phyloP scores from a whole-genome alignment of 2,888 invertebrate genomes.

The Sphecodes monilicornis region DNA sequence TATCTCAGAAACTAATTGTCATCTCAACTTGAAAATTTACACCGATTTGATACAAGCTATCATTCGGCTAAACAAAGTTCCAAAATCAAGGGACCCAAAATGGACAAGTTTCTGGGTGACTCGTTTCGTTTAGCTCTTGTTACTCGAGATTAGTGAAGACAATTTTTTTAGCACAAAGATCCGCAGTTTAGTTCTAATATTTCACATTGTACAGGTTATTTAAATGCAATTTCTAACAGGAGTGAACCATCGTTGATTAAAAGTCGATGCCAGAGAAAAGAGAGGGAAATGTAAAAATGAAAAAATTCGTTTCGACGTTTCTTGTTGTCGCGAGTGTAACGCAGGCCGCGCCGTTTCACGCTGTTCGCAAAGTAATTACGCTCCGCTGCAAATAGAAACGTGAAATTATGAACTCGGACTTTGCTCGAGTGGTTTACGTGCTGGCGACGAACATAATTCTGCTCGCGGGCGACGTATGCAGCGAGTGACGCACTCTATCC shows the following conservation, averaged over 20 bases:
- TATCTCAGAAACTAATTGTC: too few species aligned
- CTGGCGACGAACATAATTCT: constrained; percentile 17
- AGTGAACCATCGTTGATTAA: neutral
- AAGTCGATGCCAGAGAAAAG: neutral
- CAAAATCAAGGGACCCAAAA: too few species aligned
- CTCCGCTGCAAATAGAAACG: constrained; percentile 29
- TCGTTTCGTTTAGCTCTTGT: too few species aligned
- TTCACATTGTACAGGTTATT: neutral
- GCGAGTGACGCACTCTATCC: neutral
- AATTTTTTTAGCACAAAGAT: too few species aligned
- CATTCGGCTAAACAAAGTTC: too few species aligned
- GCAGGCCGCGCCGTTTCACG: constrained; percentile 28
- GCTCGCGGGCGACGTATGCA: neutral
- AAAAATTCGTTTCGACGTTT: constrained; percentile 31
- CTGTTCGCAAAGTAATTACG: constrained; percentile 52
- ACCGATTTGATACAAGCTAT: too few species aligned
- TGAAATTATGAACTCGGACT: constrained; percentile 57
- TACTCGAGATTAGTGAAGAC: too few species aligned
- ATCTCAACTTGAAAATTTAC: too few species aligned
- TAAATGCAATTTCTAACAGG: neutral
- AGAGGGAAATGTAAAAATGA: neutral
- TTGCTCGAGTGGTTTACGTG: constrained; percentile 48
- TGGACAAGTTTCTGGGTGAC: too few species aligned
- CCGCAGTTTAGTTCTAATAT: too few species aligned
- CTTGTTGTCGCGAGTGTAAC: neutral